Evolutionary conservation across 2,888 invertebrate genomes (phyloP).

Genomic region (Argynnis bischoffii): DNA sequence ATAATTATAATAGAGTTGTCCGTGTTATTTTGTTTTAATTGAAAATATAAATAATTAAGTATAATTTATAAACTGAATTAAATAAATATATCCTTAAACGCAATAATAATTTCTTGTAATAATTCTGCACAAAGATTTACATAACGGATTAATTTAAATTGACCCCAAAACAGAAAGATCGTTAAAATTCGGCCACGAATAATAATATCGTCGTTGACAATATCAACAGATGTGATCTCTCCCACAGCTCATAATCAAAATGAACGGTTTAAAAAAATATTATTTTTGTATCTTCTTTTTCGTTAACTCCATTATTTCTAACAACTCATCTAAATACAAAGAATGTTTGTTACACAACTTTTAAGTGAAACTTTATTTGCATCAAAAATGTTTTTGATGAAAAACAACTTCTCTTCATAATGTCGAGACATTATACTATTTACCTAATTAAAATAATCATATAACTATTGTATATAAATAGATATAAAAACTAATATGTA

Average conservation of each 20-base stretch:
- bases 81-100: not conserved
- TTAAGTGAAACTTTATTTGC: too few relatives aligned
- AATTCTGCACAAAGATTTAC: not conserved
- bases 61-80: not conserved
- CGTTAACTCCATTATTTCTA: too few relatives aligned
- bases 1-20: not conserved
- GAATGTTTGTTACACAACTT: too few relatives aligned
- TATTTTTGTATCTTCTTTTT: not conserved
- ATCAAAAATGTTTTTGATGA: too few relatives aligned
- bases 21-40: too few relatives aligned
- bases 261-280: constrained; percentile 9
- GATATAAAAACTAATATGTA: too few relatives aligned
- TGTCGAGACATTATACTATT: too few relatives aligned
- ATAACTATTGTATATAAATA: too few relatives aligned
- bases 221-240: constrained; percentile 56
- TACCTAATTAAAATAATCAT: too few relatives aligned
- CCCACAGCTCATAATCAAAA: constrained; percentile 45
- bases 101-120: not conserved
- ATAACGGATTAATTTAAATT: not conserved
- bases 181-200: constrained; percentile 48
- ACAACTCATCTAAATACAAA: too few relatives aligned
- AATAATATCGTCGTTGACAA: constrained; percentile 46
- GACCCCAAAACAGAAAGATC: constrained; percentile 46
- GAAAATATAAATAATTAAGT: too few relatives aligned
- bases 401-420: too few relatives aligned